Conservation (phyloP, 2,113 vertebrate species). For the Merops nubicus region DNA sequence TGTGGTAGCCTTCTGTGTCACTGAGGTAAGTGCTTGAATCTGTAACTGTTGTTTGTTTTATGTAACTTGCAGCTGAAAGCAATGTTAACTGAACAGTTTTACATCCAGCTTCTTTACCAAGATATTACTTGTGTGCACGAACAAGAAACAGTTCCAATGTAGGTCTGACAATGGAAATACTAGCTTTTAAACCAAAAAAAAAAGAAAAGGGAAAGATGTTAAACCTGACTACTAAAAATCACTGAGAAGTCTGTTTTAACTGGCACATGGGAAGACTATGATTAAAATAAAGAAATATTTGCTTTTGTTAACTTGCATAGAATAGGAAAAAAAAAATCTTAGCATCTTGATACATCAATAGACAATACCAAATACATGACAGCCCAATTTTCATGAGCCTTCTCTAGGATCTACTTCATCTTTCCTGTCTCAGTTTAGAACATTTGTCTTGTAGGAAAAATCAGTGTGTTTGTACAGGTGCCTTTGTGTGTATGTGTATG, state of each 20-base stretch:
- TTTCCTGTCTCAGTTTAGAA: not conserved
- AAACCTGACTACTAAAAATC: not conserved
- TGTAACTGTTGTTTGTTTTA: not conserved
- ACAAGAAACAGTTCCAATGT: not conserved
- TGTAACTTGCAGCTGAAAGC: not conserved
- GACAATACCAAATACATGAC: not conserved
- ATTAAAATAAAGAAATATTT: not conserved
- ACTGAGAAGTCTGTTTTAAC: not conserved
- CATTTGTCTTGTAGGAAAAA: not conserved
- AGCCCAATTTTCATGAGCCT: not conserved
- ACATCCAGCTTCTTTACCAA: not conserved
- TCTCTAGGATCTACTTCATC: not conserved
- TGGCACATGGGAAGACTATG: not conserved
- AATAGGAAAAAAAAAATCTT: not conserved
- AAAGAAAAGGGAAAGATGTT: not conserved
- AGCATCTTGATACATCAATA: not conserved
- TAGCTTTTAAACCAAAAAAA: not conserved
- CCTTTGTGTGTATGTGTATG: not conserved
- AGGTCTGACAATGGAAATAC: not conserved
- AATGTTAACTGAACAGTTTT: not conserved
- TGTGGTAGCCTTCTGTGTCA: not conserved
- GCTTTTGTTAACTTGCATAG: not conserved
- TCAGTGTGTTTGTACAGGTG: not conserved
- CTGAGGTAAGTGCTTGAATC: not conserved
- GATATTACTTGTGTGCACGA: not conserved